phyloP scores from a whole-genome alignment of 2,113 vertebrate genomes.

The Xyliphius kryptos region DNA sequence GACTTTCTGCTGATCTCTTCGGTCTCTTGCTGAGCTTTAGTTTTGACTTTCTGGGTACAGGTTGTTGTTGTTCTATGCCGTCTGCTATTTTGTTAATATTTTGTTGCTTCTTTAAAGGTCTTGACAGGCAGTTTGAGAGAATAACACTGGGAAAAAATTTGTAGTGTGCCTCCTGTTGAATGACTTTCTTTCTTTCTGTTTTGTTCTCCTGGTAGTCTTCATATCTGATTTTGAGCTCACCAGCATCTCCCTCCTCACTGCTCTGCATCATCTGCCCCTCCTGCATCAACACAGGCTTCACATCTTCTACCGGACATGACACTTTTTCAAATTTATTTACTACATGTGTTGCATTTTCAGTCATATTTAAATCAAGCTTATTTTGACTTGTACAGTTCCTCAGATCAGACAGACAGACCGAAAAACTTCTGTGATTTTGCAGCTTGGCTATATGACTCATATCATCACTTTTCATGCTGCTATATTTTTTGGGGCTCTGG shows the following conservation, averaged over 20 bases:
- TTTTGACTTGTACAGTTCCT: constrained; percentile 75
- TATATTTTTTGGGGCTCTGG: constrained; percentile 77
- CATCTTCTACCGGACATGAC: constrained; percentile 46
- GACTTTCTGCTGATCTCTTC: constrained; percentile 52
- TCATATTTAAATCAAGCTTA: constrained; percentile 71
- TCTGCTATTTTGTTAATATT: constrained; percentile 52
- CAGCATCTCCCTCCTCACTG: constrained; percentile 76
- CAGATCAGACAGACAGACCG: constrained; percentile 70
- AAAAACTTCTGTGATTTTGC: constrained; percentile 76
- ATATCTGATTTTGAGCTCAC: constrained; percentile 92
- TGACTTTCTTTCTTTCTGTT: constrained; percentile 81
- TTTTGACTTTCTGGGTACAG: constrained; percentile 69
- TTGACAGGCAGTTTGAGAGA: constrained; percentile 91
- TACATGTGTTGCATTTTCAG: constrained; percentile 59
- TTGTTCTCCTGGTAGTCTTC: constrained; percentile 97
- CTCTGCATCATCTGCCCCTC: constrained; percentile 56
- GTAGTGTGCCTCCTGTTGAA: constrained; percentile 94
- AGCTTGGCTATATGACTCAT: constrained; percentile 69
- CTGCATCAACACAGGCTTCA: constrained; percentile 42
- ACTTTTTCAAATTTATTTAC: constrained; percentile 49
- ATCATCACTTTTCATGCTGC: constrained; percentile 81
- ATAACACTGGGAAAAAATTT: constrained; percentile 98
- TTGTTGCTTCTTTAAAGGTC: constrained; percentile 72
- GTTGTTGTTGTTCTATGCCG: constrained; percentile 65
- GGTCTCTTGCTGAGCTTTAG: constrained; percentile 75